Evolutionary conservation across 1,140 invertebrate species (phyloP), one percentile per base, ranked within the genome.

Genomic region (Drosophila miranda): DNA sequence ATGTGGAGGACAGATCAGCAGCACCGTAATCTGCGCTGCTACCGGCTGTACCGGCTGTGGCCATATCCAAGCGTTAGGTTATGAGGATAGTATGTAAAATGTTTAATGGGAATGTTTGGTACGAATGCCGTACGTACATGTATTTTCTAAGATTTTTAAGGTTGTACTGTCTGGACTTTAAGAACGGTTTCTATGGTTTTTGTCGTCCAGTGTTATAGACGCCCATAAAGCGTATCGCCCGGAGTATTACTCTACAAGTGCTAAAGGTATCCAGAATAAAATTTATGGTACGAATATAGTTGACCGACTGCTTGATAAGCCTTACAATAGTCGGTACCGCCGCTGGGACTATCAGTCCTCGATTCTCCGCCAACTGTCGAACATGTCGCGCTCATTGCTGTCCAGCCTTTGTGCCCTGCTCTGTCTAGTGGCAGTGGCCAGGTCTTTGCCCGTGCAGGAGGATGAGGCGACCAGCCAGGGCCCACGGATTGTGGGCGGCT

Each of bases 401-500:
- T 16, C 72, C 11, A 34, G 46, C 49, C 52, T 78, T 0, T 16
- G n/a, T 30, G 53, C 43, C 16, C 6, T 38, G n/a, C 13, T 56
- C 16, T 38, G 72, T 34, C 30, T 66, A 23, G 41, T 73, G 43
- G 45, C 41, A 44, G 23, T 64, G 16, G 14, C 46, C 16, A 16
- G 43, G 9, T 54, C n/a, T 11, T 34, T 53, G 43, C 82, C 82
- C 19, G 42, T 72, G 6, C 72, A 80, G 63, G 69, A 75, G 6
- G 8, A 57, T 23, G 13, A 50, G 55, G 46, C 44, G 50, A 48
- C 1, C 41, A 42, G n/a, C 13, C 1, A 16, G 0, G 16, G 0
- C 50, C 59, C 13, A 64, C 86, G 89, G 45, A 90, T 90, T 59
- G 89, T 90, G 16, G 89, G 89, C 6, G 89, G 89, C 38, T 48